Conservation (phyloP, 2,888 invertebrate species). For the Stenurella melanura region DNA sequence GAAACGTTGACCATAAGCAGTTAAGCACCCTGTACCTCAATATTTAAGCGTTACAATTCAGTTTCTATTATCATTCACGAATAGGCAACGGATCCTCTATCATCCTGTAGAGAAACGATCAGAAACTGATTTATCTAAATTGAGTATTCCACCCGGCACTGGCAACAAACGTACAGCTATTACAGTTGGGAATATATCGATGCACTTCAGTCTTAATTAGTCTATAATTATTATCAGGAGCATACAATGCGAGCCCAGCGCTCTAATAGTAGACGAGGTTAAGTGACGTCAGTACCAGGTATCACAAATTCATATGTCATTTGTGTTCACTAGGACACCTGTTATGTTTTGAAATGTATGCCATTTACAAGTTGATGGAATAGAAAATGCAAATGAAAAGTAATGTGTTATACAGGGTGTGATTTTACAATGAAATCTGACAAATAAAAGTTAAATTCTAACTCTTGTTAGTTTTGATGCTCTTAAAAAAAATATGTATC, state of each 20-base stretch:
- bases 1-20: no score
- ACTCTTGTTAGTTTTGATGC: no score
- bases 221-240: slow-evolving; percentile 4
- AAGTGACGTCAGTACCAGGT: neutral
- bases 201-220: slow-evolving; percentile 27
- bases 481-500: no score
- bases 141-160: neutral
- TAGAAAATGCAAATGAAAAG: slow-evolving; percentile 10
- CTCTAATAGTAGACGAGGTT: neutral
- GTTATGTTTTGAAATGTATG: neutral
- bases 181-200: slow-evolving; percentile 10
- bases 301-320: slow-evolving; percentile 23
- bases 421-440: neutral
- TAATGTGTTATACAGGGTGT: neutral
- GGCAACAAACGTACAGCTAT: neutral
- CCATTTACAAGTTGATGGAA: neutral
- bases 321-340: slow-evolving; percentile 15
- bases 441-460: no score
- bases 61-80: no score
- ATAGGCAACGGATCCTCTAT: no score
- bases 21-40: no score
- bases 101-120: no score
- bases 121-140: no score
- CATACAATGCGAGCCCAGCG: no score
- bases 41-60: no score